A percentile compares a stretch with the other conserved stretches of the same genome.
These are phyloP conservation scores for Larimichthys crocea DNA, from an alignment of 2,113 vertebrate genomes.

Conservation along the genomic window DNA sequence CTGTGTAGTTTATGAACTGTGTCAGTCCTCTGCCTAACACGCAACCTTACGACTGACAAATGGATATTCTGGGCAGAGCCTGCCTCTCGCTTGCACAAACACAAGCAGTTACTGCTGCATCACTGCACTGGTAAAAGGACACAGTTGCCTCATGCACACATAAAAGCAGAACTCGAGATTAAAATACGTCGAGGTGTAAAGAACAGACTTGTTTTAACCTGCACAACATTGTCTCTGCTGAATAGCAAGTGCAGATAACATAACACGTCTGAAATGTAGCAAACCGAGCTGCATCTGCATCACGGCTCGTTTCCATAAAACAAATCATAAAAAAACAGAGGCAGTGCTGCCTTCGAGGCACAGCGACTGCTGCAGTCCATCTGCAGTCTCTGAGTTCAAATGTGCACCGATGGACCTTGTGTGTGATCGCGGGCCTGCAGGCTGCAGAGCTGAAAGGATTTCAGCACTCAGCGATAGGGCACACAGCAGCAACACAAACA, in stretches of 20 bases:
- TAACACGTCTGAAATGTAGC: slow-evolving; percentile 18
- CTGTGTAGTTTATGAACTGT: slow-evolving; percentile 6
- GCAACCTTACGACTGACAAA: slow-evolving; percentile 36
- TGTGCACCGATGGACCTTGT: slow-evolving; percentile 33
- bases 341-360: slow-evolving; percentile 12
- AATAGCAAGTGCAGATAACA: not conserved
- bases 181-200: not conserved
- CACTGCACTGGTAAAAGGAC: slow-evolving; percentile 26
- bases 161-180: not conserved
- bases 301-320: slow-evolving; percentile 19
- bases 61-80: slow-evolving; percentile 26
- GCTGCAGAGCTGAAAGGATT: slow-evolving; percentile 52
- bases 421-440: slow-evolving; percentile 27
- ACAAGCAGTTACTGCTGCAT: slow-evolving; percentile 44
- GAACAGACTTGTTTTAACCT: not conserved
- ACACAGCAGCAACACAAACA: slow-evolving; percentile 24
- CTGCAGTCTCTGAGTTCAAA: slow-evolving; percentile 53
- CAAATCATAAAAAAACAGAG: slow-evolving; percentile 36
- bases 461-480: slow-evolving; percentile 52
- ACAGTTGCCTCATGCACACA: not conserved
- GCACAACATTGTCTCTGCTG: not conserved
- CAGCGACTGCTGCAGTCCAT: slow-evolving; percentile 57
- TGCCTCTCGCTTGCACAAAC: slow-evolving; percentile 20
- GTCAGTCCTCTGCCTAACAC: slow-evolving; percentile 32
- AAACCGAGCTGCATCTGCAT: slow-evolving; percentile 20